Evolutionary conservation across 2,797 vertebrate genomes (phyloP), one percentile per base, ranked within the genome.

Genomic region (Gouania willdenowi): DNA sequence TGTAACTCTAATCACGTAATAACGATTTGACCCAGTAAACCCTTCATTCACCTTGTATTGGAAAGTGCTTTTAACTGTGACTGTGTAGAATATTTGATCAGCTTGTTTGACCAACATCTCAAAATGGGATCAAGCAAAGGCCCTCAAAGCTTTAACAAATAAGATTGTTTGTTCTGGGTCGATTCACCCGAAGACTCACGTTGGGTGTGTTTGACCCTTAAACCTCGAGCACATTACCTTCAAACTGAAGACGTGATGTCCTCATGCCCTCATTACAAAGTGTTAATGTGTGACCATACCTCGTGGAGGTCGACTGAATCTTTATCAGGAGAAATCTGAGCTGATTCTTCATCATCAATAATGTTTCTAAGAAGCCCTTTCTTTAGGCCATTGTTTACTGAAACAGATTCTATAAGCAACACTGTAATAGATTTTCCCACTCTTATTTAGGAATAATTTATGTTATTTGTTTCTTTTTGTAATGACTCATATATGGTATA

Each of bases 331-430:
- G 42, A 42, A 47, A 33, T 19, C 28, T 12, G 1, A 6, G 26
- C 37, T 53, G 55, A 50, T 49, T 29, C 5, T 27, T 36, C 40
- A 57, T 66, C 36, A 41, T 58, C 58, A 38, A n/a, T n/a, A n/a
- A n/a, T n/a, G n/a, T n/a, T n/a, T n/a, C n/a, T n/a, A n/a, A n/a
- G n/a, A n/a, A n/a, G n/a, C n/a, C n/a, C n/a, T n/a, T n/a, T n/a
- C n/a, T n/a, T n/a, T n/a, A n/a, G n/a, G n/a, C n/a, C n/a, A n/a
- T n/a, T n/a, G n/a, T n/a, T n/a, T n/a, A n/a, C n/a, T n/a, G n/a
- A n/a, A n/a, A n/a, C n/a, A n/a, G n/a, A n/a, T n/a, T n/a, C n/a
- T n/a, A n/a, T n/a, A n/a, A n/a, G n/a, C n/a, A n/a, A n/a, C n/a
- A n/a, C n/a, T n/a, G n/a, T n/a, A n/a, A n/a, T n/a, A n/a, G n/a